Evolutionary conservation across 2,888 invertebrate genomes (phyloP).

Genomic region (Entomobrya multifasciata): DNA sequence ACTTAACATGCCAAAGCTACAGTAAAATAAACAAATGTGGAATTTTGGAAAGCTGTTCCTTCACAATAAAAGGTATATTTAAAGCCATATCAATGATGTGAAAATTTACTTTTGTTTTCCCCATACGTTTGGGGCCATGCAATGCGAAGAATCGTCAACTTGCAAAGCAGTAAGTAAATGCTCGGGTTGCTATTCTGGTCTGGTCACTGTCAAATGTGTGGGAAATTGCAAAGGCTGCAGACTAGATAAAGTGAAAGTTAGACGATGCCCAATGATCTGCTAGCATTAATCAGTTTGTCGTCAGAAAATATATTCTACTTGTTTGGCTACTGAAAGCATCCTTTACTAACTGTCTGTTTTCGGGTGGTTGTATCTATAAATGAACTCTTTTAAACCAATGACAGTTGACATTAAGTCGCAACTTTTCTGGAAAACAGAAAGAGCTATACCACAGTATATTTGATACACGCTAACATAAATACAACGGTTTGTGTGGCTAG

Average conservation of each 20-base stretch:
- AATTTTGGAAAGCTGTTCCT: neutral
- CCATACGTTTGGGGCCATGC: too few relatives aligned
- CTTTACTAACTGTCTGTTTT: conserved; percentile 68
- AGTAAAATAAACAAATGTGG: too few relatives aligned
- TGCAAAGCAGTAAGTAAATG: too few relatives aligned
- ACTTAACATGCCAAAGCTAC: too few relatives aligned
- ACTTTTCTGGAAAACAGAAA: conserved; percentile 20
- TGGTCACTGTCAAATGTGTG: conserved; percentile 2
- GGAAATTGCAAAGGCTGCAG: conserved; percentile 9
- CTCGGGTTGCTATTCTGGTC: neutral
- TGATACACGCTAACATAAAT: neutral
- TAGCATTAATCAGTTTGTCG: conserved; percentile 76
- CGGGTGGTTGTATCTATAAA: conserved; percentile 76
- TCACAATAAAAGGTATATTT: neutral
- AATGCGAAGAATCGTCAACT: too few relatives aligned
- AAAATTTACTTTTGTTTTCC: conserved; percentile 49
- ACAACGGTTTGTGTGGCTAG: neutral
- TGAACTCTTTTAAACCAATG: conserved; percentile 78
- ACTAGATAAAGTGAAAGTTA: conserved; percentile 1
- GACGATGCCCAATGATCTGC: conserved; percentile 55
- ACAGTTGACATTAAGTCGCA: conserved; percentile 55
- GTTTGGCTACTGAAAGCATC: too few relatives aligned
- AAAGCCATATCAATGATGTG: conserved; percentile 38
- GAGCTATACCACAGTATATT: neutral
- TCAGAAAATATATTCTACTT: conserved; percentile 63